Conservation (phyloP, 2,797 vertebrate genomes). For the Diplodus sargus region DNA sequence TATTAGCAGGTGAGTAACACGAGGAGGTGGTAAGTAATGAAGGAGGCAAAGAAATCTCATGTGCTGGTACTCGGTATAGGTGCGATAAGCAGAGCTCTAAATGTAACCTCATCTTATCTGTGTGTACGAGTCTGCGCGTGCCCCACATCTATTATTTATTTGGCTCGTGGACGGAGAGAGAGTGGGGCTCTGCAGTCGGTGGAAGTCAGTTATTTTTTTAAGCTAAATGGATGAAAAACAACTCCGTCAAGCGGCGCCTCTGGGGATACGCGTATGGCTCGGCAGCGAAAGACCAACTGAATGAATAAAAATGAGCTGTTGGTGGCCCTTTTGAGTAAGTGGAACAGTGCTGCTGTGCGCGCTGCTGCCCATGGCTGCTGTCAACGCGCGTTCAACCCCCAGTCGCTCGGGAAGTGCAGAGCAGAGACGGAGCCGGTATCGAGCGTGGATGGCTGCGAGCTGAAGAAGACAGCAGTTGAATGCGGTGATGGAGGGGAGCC, state of each 20-base stretch:
- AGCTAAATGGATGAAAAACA: constrained; percentile 53
- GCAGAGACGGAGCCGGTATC: constrained; percentile 25
- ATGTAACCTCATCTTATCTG: neutral
- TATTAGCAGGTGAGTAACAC: neutral
- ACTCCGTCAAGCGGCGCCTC: constrained; percentile 8
- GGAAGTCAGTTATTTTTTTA: constrained; percentile 35
- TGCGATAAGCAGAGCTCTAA: neutral
- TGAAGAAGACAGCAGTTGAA: constrained; percentile 15
- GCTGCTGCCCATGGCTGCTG: constrained; percentile 50
- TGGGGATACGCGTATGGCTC: constrained; percentile 16
- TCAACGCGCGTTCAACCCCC: constrained; percentile 28
- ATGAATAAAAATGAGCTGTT: constrained; percentile 51
- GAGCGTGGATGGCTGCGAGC: constrained; percentile 39
- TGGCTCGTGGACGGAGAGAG: neutral
- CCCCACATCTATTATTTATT: constrained; percentile 3
- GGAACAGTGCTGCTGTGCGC: constrained; percentile 30
- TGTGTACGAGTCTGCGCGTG: neutral
- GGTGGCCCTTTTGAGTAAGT: constrained; percentile 50
- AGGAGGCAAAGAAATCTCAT: neutral
- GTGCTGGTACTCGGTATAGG: neutral
- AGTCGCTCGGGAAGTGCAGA: constrained; percentile 45
- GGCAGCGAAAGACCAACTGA: constrained; percentile 33
- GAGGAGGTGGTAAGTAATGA: neutral
- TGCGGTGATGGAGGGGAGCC: constrained; percentile 25
- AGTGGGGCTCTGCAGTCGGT: constrained; percentile 8